Conservation (phyloP, 2,888 invertebrate species). For the Acanthosepion esculentum region DNA sequence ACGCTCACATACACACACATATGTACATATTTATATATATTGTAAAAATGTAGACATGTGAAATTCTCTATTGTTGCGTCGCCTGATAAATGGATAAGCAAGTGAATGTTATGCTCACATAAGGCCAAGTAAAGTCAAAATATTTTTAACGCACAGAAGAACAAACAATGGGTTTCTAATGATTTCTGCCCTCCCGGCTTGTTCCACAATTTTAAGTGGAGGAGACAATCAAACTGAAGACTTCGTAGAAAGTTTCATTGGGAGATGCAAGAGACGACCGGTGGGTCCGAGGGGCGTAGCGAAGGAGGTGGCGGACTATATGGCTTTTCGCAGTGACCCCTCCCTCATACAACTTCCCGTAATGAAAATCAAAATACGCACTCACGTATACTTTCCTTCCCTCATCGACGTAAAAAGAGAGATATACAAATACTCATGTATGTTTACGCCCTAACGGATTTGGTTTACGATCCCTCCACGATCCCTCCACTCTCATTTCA, state of each 20-base stretch:
- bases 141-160: background rate
- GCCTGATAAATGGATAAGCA: background rate
- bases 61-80: background rate
- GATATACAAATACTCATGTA: too few species aligned
- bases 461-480: too few species aligned
- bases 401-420: too few species aligned
- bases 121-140: background rate
- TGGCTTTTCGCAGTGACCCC: too few species aligned
- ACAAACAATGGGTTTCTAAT: constrained; percentile 13
- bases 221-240: constrained; percentile 33
- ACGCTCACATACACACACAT: background rate
- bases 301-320: background rate
- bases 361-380: too few species aligned
- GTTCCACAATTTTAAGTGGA: constrained; percentile 5
- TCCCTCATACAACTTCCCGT: background rate
- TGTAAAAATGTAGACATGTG: background rate
- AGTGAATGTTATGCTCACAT: background rate
- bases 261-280: background rate
- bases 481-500: too few species aligned
- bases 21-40: background rate
- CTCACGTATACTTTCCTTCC: too few species aligned
- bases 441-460: too few species aligned
- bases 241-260: background rate
- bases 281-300: background rate
- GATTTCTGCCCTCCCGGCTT: constrained; percentile 23